Evolutionary conservation across 2,797 vertebrate species (phyloP), one percentile per base, ranked within the genome.

Genomic region (Passerculus sandwichensis): DNA sequence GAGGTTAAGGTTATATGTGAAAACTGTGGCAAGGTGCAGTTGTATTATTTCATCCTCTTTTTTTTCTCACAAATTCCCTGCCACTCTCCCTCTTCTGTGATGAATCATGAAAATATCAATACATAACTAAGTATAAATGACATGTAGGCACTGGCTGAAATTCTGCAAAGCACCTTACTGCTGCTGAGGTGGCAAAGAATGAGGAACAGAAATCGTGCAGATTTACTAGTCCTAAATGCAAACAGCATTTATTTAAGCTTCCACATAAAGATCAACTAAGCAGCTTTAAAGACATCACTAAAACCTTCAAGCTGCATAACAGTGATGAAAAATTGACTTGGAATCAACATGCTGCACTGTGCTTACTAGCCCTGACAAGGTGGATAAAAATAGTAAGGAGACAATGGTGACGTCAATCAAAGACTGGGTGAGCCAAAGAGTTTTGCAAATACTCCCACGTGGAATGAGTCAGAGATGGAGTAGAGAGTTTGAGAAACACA

Each of bases 391-490:
- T 91, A 96, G 95, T 83, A 95, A 86, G 85, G 86, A 94, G 95
- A 92, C 82, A 89, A 92, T 96, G 69, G 88, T 85, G 76, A 69
- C 82, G 64, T 94, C 86, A 95, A 84, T 95, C 91, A 95, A 96
- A 95, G 91, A 62, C 70, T 30, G 80, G 72, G 77, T 60, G 30
- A 94, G 93, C 59, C 88, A 93, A 81, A 61, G 81, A 88, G 84
- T 96, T 95, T 89, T 95, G 88, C 95, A 96, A 96, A 91, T 88
- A 94, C 96, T 91, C 89, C 95, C 91, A 96, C 91, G 1, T 92
- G 87, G 80, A 95, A 80, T 95, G 94, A 96, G 81, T 96, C 96
- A 96, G 92, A 96, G 79, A 70, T 93, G 76, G 62, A 88, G 71
- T 36, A 32, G 51, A 87, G 91, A 91, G 91, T 92, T 88, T 92